A percentile compares a stretch with the other conserved stretches of the same genome.
phyloP scores from a whole-genome alignment of 1,140 invertebrate species.

The Ladona fulva region DNA sequence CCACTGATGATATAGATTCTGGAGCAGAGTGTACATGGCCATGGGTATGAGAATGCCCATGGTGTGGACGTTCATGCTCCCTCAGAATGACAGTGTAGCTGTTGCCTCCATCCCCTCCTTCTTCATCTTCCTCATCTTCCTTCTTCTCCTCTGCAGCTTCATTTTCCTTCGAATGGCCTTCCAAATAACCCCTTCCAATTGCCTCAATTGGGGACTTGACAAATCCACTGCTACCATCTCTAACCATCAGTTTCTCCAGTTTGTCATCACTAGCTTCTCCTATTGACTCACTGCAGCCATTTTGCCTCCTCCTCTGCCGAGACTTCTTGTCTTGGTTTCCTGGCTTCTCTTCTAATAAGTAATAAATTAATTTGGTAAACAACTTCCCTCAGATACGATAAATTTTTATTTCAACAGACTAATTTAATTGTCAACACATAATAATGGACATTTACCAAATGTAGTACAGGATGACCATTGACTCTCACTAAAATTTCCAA shows the following conservation, averaged over 20 bases:
- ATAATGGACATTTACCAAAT: too few species aligned
- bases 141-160: neutral
- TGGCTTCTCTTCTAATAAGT: neutral
- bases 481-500: too few species aligned
- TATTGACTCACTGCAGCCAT: slow-evolving; percentile 13
- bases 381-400: too few species aligned
- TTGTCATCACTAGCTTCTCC: slow-evolving; percentile 21
- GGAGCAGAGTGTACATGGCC: slow-evolving; percentile 76
- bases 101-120: slow-evolving; percentile 32
- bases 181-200: neutral
- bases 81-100: slow-evolving; percentile 57
- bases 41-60: slow-evolving; percentile 77
- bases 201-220: neutral
- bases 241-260: neutral
- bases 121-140: neutral
- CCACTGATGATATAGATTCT: slow-evolving; percentile 70
- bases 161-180: neutral
- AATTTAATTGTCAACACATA: too few species aligned
- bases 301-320: neutral
- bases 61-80: slow-evolving; percentile 72
- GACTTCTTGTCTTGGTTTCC: neutral
- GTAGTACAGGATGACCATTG: too few species aligned
- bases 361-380: too few species aligned
- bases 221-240: slow-evolving; percentile 17
- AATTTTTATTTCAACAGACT: too few species aligned